Percentiles rank a stretch among this genome's conserved stretches.
Conservation (phyloP, 2,113 vertebrate genomes). For the Strix aluco region DNA sequence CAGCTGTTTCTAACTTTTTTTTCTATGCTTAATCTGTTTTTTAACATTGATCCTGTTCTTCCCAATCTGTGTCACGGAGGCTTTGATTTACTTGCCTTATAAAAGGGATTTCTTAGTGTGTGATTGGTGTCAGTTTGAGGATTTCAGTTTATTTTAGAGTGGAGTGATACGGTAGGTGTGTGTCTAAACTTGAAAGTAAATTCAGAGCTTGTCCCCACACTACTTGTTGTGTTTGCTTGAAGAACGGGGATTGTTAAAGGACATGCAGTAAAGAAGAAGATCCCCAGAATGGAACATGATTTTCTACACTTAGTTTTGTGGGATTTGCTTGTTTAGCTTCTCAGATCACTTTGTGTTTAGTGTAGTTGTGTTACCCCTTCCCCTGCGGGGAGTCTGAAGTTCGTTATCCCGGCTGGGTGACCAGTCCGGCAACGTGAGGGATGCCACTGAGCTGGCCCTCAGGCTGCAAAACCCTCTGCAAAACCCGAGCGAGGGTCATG, state of each 20-base stretch:
- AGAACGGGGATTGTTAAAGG: neutral
- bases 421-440: neutral
- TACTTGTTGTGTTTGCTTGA: neutral
- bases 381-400: no score
- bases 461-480: neutral
- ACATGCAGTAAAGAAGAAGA: rapidly evolving
- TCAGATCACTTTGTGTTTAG: neutral
- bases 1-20: no score
- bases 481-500: neutral
- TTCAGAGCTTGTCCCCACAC: neutral
- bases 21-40: neutral
- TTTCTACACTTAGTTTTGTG: rapidly evolving
- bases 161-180: rapidly evolving
- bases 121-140: neutral
- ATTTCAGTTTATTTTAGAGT: neutral
- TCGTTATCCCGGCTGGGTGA: neutral
- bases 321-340: neutral
- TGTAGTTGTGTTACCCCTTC: no score
- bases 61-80: no score
- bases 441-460: neutral
- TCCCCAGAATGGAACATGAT: neutral
- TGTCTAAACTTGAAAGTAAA: neutral
- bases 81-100: neutral
- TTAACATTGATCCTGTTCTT: neutral
- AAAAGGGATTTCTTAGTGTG: neutral